A percentile compares a stretch with the other conserved stretches of the same genome.
These are phyloP conservation scores for Cliona cf. orientalis DNA, from an alignment of 37 sponge, comb jelly and placozoan species.

Conservation along the genomic window DNA sequence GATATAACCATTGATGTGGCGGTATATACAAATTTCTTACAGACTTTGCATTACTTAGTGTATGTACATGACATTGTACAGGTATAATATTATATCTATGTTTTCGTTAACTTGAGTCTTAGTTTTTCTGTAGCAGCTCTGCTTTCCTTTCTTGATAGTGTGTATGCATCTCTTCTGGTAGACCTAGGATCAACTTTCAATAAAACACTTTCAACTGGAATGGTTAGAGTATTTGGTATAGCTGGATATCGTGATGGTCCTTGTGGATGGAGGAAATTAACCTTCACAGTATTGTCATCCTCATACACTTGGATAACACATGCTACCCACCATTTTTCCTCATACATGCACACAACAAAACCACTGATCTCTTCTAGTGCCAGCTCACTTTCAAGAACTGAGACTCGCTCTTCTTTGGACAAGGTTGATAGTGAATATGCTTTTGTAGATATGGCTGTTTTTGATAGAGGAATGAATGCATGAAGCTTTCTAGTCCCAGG, in stretches of 20 bases:
- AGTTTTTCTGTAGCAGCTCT: not conserved
- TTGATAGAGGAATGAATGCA: slow-evolving; percentile 21
- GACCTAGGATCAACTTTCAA: slow-evolving; percentile 38
- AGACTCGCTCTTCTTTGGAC: slow-evolving; percentile 19
- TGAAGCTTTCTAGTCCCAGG: slow-evolving; percentile 53
- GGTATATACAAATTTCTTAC: no score
- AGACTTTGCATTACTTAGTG: no score
- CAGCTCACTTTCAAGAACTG: not conserved
- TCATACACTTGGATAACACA: slow-evolving; percentile 17
- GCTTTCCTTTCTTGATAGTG: not conserved
- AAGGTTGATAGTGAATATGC: slow-evolving; percentile 19
- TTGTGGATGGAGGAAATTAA: slow-evolving; percentile 42
- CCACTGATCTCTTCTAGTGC: slow-evolving; percentile 26
- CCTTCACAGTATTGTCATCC: slow-evolving; percentile 5
- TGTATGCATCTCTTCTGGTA: slow-evolving; percentile 20
- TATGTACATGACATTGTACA: no score
- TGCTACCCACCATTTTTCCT: slow-evolving; percentile 43
- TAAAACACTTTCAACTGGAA: slow-evolving; percentile 20
- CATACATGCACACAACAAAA: slow-evolving; percentile 17
- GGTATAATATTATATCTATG: no score
- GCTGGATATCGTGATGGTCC: slow-evolving; percentile 45
- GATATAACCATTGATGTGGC: no score
- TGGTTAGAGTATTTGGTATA: not conserved
- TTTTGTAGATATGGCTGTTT: not conserved
- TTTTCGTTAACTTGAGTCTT: no score